Base-by-base conservation (phyloP, 2,113 vertebrate species). In the Herpetotheres cachinnans region DNA sequence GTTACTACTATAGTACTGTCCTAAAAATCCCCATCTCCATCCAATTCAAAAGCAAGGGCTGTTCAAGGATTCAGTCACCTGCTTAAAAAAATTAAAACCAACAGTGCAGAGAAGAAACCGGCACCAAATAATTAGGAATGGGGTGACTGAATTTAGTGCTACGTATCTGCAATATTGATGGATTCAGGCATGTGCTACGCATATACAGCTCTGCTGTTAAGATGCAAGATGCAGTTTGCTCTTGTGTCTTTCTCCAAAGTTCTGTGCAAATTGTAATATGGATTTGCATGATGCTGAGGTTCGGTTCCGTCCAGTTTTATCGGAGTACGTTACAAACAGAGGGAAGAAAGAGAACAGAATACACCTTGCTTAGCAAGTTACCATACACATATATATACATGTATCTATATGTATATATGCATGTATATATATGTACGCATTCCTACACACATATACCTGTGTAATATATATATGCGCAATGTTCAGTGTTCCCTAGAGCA, bases 21-120 rank as follows among this genome's bases (percentile, higher is more conserved):
- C 82, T 77, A 62, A 78, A 85, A 94, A 79, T 27, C 42, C n/a
- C 27, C 13, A 73, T 49, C 38, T 65, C 49, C 12, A 78, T 19
- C n/a, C 36, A 69, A 56, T 40, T 65, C 82, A 52, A 77, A 82
- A 71, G 0, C 6, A 55, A 94, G 20, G 42, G 47, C 47, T 74
- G 22, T 16, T 76, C 58, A 94, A 87, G 20, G 62, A 87, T 79
- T 55, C 74, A 40, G 58, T 49, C 49, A 90, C 27, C 47, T 69
- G 27, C 44, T 78, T 72, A 50, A 87, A 94, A 94, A 94, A 78
- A 79, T 27, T 87, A 76, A 91, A 96, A 77, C 12, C 32, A 96
- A 47, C 52, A 67, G 52, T 5, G 49, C 36, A 73, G 58, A 82
- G 27, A 84, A 86, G 84, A 94, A 96, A 88, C 11, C 27, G 56